phyloP scores from a whole-genome alignment of 2,113 vertebrate genomes.

The Electrona antarctica region DNA sequence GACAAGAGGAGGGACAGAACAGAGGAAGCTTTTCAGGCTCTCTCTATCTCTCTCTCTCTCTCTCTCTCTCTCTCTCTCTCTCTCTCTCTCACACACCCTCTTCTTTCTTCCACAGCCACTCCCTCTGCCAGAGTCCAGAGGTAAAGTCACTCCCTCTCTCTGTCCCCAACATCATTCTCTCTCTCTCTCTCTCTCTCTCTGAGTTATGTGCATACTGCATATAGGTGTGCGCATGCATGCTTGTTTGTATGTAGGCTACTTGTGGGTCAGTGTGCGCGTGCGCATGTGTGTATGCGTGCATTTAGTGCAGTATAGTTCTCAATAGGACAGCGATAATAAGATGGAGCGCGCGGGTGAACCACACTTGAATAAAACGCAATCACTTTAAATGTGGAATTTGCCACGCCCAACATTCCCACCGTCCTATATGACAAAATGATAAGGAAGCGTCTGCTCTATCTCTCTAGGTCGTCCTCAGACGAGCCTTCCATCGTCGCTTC shows the following conservation, averaged over 20 bases:
- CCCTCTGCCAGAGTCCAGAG: conserved; percentile 70
- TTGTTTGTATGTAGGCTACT: no score
- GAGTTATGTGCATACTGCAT: neutral
- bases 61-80: conserved; percentile 7
- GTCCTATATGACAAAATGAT: no score
- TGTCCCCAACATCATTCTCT: conserved; percentile 42
- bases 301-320: no score
- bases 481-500: no score
- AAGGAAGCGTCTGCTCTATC: no score
- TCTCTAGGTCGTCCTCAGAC: no score
- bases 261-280: neutral
- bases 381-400: no score
- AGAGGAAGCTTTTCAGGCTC: conserved; percentile 67
- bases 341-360: no score
- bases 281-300: neutral
- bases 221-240: neutral
- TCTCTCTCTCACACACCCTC: conserved; percentile 34
- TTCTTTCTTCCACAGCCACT: conserved; percentile 56
- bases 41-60: conserved; percentile 40
- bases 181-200: conserved; percentile 10
- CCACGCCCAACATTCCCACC: no score
- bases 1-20: conserved; percentile 70
- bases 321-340: no score
- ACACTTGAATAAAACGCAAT: no score
- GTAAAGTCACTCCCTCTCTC: conserved; percentile 56